Evolutionary conservation across 2,113 vertebrate genomes (phyloP).

Genomic region (Terrapene triunguis): DNA sequence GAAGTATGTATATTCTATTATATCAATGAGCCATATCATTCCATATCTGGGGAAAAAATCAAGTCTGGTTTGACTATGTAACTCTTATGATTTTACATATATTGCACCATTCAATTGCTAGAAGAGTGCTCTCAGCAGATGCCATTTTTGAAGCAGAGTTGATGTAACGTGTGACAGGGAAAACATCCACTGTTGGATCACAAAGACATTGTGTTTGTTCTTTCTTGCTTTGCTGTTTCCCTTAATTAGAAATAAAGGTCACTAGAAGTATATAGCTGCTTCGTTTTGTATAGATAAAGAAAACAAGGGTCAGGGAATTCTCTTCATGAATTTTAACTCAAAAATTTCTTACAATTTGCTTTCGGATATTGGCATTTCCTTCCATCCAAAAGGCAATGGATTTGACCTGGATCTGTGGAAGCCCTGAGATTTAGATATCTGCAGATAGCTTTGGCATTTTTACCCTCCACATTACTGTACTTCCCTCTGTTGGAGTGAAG

Average conservation of each 20-base stretch:
- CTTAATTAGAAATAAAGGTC: no score
- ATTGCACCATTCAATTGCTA: not conserved
- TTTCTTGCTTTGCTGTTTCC: no score
- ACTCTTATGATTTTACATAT: not conserved
- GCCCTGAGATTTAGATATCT: not conserved
- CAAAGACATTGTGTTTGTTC: not conserved
- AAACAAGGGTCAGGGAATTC: no score
- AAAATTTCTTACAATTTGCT: not conserved
- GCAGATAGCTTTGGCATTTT: not conserved
- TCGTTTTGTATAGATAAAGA: no score
- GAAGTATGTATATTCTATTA: no score
- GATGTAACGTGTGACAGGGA: not conserved
- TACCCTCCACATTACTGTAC: not conserved
- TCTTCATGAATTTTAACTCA: no score
- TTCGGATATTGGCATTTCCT: not conserved
- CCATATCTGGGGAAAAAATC: no score
- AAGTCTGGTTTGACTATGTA: no score
- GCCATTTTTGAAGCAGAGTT: not conserved
- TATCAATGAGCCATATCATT: no score
- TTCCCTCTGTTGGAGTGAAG: not conserved
- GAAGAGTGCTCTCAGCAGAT: not conserved
- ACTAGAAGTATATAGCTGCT: no score
- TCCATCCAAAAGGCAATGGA: not conserved
- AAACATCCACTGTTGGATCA: not conserved
- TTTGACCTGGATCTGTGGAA: not conserved